Base-by-base conservation (phyloP, 2,888 invertebrate genomes). In the Ophioninae sp. region DNA sequence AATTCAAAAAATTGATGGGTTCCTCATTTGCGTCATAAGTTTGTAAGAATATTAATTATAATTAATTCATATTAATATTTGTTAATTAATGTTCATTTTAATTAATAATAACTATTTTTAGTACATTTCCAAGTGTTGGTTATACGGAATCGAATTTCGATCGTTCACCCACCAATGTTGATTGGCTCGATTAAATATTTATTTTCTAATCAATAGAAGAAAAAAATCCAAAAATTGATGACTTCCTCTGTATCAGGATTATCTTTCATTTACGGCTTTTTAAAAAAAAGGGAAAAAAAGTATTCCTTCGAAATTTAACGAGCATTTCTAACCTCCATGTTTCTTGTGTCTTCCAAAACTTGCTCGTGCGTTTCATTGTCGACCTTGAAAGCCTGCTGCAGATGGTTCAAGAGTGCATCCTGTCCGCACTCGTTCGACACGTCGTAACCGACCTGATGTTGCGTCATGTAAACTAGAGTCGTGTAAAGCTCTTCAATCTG, bases 401-500 rank as follows among this genome's bases (percentile, higher is more conserved):
- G 95, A 91, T 97, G 97, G 61, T 95, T 94, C 89, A 97, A 94
- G 88, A 97, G 94, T 0, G 95, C 94, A 72, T 95, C 95, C 90
- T 95, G 95, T 41, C 96, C 95, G 57, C 96, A 95, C 87, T 96
- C 96, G 82, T 95, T 95, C 57, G 94, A 94, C 87, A 95, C 95
- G 92, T 96, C 96, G 93, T 96, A 96, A 81, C 97, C 97, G 89
- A 97, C 96, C 93, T 97, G 97, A 93, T 98, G 97, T 83, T 96
- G 94, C 83, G 96, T 96, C 94, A 97, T 96, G 92, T 96, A 97
- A 82, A 98, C 93, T 82, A 98, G 94, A 93, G 97, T 97, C 89
- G 96, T 94, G 92, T 98, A 98, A 23, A 98, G 94, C 93, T 97
- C 97, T 91, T 98, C 97, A 89, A 97, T 96, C 97, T 97, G 94